Evolutionary conservation across 2,113 vertebrate species (phyloP).

Genomic region (Brevimyrus niger): DNA sequence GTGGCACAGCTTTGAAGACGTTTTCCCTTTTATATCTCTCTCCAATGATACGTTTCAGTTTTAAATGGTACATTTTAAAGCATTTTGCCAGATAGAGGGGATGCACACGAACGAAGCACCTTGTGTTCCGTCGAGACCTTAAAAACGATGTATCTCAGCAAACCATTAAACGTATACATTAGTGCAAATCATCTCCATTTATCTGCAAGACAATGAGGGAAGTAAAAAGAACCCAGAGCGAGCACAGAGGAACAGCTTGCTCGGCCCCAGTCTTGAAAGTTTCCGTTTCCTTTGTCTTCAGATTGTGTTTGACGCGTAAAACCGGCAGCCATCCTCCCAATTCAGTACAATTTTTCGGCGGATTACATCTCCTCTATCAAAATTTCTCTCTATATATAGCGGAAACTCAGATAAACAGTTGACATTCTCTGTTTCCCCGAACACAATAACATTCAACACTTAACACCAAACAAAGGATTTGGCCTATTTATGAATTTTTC

Average conservation of each 20-base stretch:
- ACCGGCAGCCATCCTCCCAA: background rate
- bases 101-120: background rate
- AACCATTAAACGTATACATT: slow-evolving; percentile 32
- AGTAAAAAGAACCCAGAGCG: background rate
- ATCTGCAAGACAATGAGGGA: background rate
- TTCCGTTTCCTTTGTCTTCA: background rate
- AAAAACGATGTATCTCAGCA: slow-evolving; percentile 52
- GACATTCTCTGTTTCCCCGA: background rate
- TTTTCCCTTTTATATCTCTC: background rate
- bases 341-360: background rate
- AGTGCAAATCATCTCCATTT: background rate
- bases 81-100: background rate
- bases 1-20: background rate
- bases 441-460: background rate
- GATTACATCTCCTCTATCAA: background rate
- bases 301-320: background rate
- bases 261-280: background rate
- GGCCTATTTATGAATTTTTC: background rate
- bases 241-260: background rate
- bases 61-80: background rate
- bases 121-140: slow-evolving; percentile 20
- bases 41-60: background rate
- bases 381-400: background rate
- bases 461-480: background rate
- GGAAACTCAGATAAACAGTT: background rate